Percentiles rank a stretch among this genome's conserved stretches.
These are phyloP conservation scores for Poeciliopsis infans DNA, from an alignment of 2,797 vertebrate genomes.

Conservation along the genomic window DNA sequence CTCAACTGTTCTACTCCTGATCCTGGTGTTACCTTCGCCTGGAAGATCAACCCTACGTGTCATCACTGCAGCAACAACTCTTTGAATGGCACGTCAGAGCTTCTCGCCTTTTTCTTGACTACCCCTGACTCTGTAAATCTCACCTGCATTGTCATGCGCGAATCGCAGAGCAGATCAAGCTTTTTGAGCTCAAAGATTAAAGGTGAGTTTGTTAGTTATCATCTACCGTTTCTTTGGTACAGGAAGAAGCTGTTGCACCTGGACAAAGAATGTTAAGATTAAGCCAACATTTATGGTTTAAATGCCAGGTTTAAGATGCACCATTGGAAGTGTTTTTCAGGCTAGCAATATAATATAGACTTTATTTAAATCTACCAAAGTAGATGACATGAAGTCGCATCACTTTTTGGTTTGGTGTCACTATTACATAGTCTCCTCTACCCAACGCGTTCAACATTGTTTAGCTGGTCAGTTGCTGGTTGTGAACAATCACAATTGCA, in stretches of 20 bases:
- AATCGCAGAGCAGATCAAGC: rapidly evolving
- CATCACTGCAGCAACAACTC: rapidly evolving
- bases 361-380: background rate
- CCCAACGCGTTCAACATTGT: background rate
- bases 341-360: background rate
- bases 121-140: rapidly evolving
- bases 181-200: background rate
- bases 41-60: background rate
- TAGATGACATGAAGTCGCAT: background rate
- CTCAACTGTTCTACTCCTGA: constrained; percentile 30
- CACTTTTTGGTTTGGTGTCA: background rate
- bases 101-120: background rate
- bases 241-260: background rate
- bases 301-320: background rate
- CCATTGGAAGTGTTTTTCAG: background rate
- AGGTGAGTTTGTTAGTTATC: constrained; percentile 25
- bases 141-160: constrained; percentile 45
- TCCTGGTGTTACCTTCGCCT: background rate
- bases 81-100: rapidly evolving
- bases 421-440: background rate
- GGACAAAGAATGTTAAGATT: background rate
- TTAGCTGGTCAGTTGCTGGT: background rate
- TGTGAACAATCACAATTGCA: background rate
- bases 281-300: background rate
- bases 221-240: background rate